Conservation (phyloP, 2,113 vertebrate genomes). For the Agelaius tricolor region DNA sequence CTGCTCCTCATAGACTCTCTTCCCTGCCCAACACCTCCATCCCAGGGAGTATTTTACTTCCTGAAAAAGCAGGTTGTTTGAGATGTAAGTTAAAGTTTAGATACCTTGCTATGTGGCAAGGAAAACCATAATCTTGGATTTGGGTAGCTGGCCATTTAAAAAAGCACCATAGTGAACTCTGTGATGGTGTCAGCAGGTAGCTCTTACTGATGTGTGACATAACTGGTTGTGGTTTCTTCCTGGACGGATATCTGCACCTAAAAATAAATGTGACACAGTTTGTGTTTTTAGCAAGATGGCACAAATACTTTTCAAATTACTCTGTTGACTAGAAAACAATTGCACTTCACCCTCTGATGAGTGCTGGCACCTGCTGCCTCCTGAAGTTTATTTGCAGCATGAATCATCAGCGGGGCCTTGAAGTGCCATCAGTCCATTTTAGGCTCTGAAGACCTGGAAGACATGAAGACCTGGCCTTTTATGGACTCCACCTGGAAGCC, state of each 20-base stretch:
- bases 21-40: not conserved
- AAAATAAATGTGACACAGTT: conserved; percentile 21
- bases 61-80: not conserved
- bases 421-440: conserved; percentile 17
- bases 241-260: not conserved
- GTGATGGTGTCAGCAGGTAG: not conserved
- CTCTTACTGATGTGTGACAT: not conserved
- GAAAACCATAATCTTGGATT: not conserved
- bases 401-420: not conserved
- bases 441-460: not conserved
- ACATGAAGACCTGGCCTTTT: not conserved
- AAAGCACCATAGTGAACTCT: not conserved
- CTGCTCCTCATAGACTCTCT: not conserved
- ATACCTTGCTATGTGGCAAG: not conserved
- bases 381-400: conserved; percentile 36
- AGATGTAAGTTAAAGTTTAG: not conserved
- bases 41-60: not conserved
- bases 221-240: not conserved
- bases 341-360: not conserved
- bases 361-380: conserved; percentile 40
- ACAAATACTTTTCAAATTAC: conserved; percentile 60
- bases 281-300: conserved; percentile 44
- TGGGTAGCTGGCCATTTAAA: not conserved
- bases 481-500: conserved; percentile 26
- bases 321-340: conserved; percentile 55